Base-by-base conservation (phyloP, 2,113 vertebrate genomes). In the Agelaius tricolor region DNA sequence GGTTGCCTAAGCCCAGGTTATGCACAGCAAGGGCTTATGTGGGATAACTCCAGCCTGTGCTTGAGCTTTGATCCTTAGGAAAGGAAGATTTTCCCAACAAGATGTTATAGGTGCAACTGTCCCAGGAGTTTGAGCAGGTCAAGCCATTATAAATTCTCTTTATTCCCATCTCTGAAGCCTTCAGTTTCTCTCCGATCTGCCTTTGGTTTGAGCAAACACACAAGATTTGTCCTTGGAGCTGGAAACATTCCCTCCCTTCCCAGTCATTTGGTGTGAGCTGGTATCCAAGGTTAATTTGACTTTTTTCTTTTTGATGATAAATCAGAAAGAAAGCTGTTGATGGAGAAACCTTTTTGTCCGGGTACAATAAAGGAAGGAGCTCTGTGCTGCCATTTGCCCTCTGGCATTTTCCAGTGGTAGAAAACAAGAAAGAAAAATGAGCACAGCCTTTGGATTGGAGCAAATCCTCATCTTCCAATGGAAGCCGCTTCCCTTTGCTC, bases 361-460 rank as follows among this genome's bases (percentile, higher is more conserved):
- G 1, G 1, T 22, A 54, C 67, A 80, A 33, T 19, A 76, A 66
- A 74, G 5, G 33, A 74, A 84, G 49, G 43, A 75, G 35, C 9
- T 75, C 23, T 44, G n/a, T 33, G 16, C 47, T 93, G 63, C 62
- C 52, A 30, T 46, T 90, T 92, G 58, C 73, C 83, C 76, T 90
- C 54, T 78, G 81, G 87, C 62, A 30, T 67, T 69, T 88, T 91
- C 62, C 3, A 11, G 11, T 22, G 52, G 39, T 52, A 66, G 47
- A 62, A 94, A 84, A 87, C 61, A 75, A 55, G 23, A 76, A 79
- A 73, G 51, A 69, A 15, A 63, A 92, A 94, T 4, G 26, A 93
- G 22, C 1, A 1, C 31, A 86, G 33, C 30, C 51, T 82, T 73
- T 68, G 71, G 43, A 15, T 33, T 35, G 28, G 54, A 92, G 62